Evolutionary conservation across 2,888 invertebrate genomes (phyloP), one percentile per base, ranked within the genome.

Genomic region (Alentia gelatinosa): DNA sequence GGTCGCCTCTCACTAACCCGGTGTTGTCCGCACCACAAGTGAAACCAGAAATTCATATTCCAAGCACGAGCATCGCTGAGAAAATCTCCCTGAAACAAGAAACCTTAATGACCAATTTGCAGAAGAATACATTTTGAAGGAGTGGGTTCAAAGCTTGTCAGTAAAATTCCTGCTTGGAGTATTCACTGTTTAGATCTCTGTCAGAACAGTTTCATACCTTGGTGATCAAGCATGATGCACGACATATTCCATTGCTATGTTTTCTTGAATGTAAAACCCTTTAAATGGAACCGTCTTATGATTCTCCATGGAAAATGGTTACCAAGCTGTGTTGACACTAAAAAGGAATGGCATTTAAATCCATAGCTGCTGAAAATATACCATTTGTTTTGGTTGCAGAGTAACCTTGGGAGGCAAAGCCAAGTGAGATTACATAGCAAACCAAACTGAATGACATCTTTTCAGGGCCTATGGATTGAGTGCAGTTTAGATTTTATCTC

Each of bases 261-360:
- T 37, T n/a, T 23, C 26, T 37, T 19, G 79, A 33, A 35, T 79
- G 79, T 79, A 79, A 79, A 79, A 79, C 79, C 79, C 79, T 79
- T 79, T 79, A 12, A 19, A 79, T 19, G 39, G 39, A 79, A 37
- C 79, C 35, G 5, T 79, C 37, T 79, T n/a, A 12, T 63, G n/a
- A n/a, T n/a, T n/a, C n/a, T n/a, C n/a, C n/a, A n/a, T n/a, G n/a
- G n/a, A n/a, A n/a, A n/a, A n/a, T n/a, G n/a, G n/a, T n/a, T n/a
- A n/a, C n/a, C n/a, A n/a, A n/a, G n/a, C n/a, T n/a, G n/a, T n/a
- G n/a, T n/a, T n/a, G n/a, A n/a, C n/a, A n/a, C n/a, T n/a, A n/a
- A n/a, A n/a, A n/a, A n/a, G n/a, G n/a, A n/a, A n/a, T n/a, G n/a
- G n/a, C n/a, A n/a, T n/a, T n/a, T n/a, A n/a, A n/a, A n/a, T n/a